Conservation (phyloP, 2,113 vertebrate genomes). For the Eudyptes chrysolophus region DNA sequence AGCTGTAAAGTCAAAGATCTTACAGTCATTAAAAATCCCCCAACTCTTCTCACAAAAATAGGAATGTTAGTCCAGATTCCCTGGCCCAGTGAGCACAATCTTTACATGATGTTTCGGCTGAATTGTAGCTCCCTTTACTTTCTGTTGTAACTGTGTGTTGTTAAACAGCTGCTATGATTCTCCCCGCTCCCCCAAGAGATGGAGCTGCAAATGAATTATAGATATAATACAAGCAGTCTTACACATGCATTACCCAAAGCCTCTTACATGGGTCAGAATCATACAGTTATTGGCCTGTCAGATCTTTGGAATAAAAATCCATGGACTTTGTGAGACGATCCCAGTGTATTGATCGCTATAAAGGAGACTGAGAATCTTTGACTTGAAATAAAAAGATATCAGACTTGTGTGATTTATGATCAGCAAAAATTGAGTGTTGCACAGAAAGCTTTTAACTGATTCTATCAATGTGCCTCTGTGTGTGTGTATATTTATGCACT, state of each 20-base stretch:
- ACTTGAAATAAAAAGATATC: constrained; percentile 3
- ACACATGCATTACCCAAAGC: background rate
- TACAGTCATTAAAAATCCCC: background rate
- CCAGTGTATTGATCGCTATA: background rate
- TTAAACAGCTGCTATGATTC: constrained; percentile 29
- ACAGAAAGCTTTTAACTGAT: constrained; percentile 2
- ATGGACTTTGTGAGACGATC: background rate
- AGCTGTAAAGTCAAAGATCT: background rate
- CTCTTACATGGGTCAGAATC: background rate
- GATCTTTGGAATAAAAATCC: background rate
- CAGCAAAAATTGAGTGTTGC: background rate
- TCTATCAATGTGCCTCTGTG: background rate
- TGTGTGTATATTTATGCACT: background rate
- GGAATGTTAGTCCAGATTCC: background rate
- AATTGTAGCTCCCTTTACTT: background rate
- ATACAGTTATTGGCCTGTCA: background rate
- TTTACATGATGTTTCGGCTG: background rate
- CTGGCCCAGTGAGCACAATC: background rate
- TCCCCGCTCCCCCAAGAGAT: background rate
- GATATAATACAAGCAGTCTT: background rate
- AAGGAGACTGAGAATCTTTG: constrained; percentile 1
- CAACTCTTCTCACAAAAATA: background rate
- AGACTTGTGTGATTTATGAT: background rate
- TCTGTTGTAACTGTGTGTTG: background rate
- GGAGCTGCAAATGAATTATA: background rate